phyloP scores from a whole-genome alignment of 2,888 invertebrate genomes.

The Rhagonycha fulva region DNA sequence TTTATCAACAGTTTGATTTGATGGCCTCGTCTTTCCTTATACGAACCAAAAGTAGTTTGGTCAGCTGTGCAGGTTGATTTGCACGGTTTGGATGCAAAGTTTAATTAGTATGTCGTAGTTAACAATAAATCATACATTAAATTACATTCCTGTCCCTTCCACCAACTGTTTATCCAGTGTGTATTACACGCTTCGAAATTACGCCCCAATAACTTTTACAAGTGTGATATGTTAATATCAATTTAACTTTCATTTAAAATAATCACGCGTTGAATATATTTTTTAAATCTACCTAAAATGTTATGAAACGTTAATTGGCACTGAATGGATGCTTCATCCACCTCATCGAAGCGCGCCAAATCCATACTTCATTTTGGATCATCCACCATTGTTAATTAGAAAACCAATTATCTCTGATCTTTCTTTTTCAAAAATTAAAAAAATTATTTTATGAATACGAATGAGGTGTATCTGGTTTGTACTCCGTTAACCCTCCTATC shows the following conservation, averaged over 20 bases:
- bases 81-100: constrained; percentile 10
- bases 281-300: background rate
- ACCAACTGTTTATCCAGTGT: background rate
- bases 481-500: constrained; percentile 20
- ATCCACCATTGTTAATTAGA: too few relatives aligned
- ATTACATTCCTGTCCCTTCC: constrained; percentile 9
- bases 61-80: constrained; percentile 5
- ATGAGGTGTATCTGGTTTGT: background rate
- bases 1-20: constrained; percentile 3
- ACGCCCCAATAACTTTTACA: constrained; percentile 2
- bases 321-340: background rate
- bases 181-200: constrained; percentile 3
- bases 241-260: background rate
- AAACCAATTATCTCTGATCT: too few relatives aligned
- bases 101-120: constrained; percentile 16
- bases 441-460: background rate
- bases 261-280: background rate
- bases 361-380: too few relatives aligned
- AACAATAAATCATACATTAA: constrained; percentile 9
- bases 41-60: constrained; percentile 6
- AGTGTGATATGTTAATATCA: background rate
- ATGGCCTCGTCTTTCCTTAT: constrained; percentile 13
- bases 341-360: background rate
- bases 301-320: background rate
- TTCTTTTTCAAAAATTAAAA: background rate